These are phyloP conservation scores for Poecilobothrus nobilitatus DNA, from an alignment of 2,888 invertebrate genomes.

Conservation along the genomic window DNA sequence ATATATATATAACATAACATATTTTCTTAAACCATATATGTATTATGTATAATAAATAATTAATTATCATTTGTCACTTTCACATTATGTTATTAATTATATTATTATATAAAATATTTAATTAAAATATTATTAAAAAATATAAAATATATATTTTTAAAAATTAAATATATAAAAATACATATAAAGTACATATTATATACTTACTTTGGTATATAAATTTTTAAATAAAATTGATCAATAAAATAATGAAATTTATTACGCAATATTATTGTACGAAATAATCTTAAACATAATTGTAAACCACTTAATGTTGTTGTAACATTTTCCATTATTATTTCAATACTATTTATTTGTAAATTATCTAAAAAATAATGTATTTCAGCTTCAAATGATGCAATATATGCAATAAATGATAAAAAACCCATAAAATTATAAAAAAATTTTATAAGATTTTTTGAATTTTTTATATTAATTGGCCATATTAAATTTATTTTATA, in stretches of 20 bases:
- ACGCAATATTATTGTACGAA: background rate
- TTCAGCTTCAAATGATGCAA: conserved; percentile 3
- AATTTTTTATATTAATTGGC: conserved; percentile 2
- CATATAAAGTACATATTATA: too few species aligned
- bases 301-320: background rate
- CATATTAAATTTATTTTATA: conserved; percentile 1
- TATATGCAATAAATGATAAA: background rate
- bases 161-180: too few species aligned
- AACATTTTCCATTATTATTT: background rate
- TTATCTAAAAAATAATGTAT: background rate
- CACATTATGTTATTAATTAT: too few species aligned
- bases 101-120: too few species aligned
- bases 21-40: too few species aligned
- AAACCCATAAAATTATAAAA: background rate
- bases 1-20: too few species aligned
- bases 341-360: background rate
- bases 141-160: too few species aligned
- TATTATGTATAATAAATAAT: too few species aligned
- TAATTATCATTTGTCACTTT: too few species aligned
- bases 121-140: too few species aligned
- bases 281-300: background rate
- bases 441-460: background rate
- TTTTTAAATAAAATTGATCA: background rate
- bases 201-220: conserved; percentile 6
- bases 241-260: background rate